Percentiles rank a stretch among this genome's conserved stretches.
Conservation (phyloP, 2,113 vertebrate species). For the Labeo catla region DNA sequence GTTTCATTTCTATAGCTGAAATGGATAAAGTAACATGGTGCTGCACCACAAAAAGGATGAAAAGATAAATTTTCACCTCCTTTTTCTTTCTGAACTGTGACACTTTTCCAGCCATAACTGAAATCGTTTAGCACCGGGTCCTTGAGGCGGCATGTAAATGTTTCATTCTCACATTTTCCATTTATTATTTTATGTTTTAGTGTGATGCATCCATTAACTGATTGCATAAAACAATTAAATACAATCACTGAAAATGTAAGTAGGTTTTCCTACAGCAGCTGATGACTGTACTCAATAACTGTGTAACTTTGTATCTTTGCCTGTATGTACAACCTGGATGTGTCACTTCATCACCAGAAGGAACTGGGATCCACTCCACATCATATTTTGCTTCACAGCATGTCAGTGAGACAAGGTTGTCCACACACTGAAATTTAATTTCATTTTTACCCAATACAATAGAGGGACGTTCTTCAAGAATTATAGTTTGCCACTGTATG, state of each 20-base stretch:
- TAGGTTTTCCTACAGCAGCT: too few relatives aligned
- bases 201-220: not conserved
- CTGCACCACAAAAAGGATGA: not conserved
- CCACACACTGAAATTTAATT: not conserved
- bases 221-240: not conserved
- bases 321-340: not conserved
- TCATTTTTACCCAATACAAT: slow-evolving; percentile 28
- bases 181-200: not conserved
- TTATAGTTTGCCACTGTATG: slow-evolving; percentile 28
- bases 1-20: not conserved
- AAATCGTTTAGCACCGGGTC: not conserved
- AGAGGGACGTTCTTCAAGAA: slow-evolving; percentile 57
- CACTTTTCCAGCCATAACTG: not conserved
- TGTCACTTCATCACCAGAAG: not conserved
- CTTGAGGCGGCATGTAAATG: not conserved
- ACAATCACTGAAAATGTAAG: too few relatives aligned
- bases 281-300: too few relatives aligned
- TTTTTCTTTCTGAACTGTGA: not conserved
- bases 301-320: too few relatives aligned
- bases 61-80: not conserved
- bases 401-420: not conserved
- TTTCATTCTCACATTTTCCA: not conserved
- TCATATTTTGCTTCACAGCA: slow-evolving; percentile 16
- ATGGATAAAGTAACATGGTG: not conserved
- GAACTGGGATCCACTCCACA: too few relatives aligned